phyloP scores from a whole-genome alignment of 1,140 invertebrate species.

The Hormaphis cornu region DNA sequence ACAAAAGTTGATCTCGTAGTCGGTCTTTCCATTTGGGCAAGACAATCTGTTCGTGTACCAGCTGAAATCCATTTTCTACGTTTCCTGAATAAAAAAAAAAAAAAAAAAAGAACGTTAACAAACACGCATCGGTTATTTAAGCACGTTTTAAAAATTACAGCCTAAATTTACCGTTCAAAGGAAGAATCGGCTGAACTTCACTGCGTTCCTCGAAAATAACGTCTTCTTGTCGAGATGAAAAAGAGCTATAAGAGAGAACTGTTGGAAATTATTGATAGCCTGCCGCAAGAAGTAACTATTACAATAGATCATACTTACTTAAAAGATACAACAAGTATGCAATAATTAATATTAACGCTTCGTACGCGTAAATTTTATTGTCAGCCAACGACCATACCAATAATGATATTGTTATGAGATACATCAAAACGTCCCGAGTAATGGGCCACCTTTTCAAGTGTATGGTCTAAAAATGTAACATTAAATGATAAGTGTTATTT shows the following conservation, averaged over 20 bases:
- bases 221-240: not conserved
- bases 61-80: not conserved
- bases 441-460: slow-evolving; percentile 58
- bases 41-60: slow-evolving; percentile 9
- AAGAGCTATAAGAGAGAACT: slow-evolving; percentile 28
- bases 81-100: not conserved
- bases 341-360: slow-evolving; percentile 49
- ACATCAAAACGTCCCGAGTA: slow-evolving; percentile 54
- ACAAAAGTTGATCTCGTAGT: slow-evolving; percentile 3
- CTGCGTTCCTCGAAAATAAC: not conserved
- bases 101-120: no score
- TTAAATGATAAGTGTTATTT: no score
- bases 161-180: slow-evolving; percentile 11
- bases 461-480: slow-evolving; percentile 49
- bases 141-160: not conserved
- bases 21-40: slow-evolving; percentile 16
- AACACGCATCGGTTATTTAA: no score
- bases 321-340: slow-evolving; percentile 49
- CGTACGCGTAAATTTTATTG: slow-evolving; percentile 54
- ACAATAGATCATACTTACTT: slow-evolving; percentile 41
- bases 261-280: slow-evolving; percentile 15
- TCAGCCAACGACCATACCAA: slow-evolving; percentile 53
- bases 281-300: not conserved
- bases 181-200: slow-evolving; percentile 4
- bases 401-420: slow-evolving; percentile 53